These are phyloP conservation scores for Mastomys natalensis DNA, from an alignment of 2,113 vertebrate species.

Conservation along the genomic window DNA sequence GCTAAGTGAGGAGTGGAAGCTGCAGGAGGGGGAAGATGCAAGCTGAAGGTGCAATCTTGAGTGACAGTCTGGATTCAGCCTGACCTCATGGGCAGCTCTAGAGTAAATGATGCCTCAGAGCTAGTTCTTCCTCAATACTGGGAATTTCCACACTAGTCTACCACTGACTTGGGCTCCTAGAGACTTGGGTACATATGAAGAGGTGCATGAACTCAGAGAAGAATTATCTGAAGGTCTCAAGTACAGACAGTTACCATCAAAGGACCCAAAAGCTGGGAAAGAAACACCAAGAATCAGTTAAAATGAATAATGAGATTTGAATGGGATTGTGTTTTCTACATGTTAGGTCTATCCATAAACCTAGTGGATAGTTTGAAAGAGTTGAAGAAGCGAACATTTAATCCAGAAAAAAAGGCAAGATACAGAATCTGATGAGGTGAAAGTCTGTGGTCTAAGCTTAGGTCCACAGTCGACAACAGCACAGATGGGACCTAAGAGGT, in stretches of 20 bases:
- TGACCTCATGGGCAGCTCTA: background rate
- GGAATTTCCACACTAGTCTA: background rate
- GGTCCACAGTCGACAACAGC: background rate
- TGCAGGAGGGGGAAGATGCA: background rate
- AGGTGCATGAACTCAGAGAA: background rate
- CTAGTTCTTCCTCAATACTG: background rate
- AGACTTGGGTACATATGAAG: fast-evolving
- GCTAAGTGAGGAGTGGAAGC: background rate
- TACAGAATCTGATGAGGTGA: background rate
- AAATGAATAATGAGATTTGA: fast-evolving
- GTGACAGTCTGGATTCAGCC: background rate
- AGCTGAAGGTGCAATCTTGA: background rate
- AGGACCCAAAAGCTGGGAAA: background rate
- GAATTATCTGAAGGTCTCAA: background rate
- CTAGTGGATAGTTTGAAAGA: background rate
- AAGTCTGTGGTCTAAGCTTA: background rate
- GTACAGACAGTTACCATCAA: background rate
- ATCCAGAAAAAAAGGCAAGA: background rate
- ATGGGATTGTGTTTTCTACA: background rate
- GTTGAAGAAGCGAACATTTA: background rate
- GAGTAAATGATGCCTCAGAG: background rate
- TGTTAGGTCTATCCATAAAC: background rate
- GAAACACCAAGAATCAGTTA: background rate
- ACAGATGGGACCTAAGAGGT: background rate
- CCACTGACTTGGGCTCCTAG: background rate